Evolutionary conservation across 2,888 invertebrate species (phyloP).

Genomic region (Meloe dianella): DNA sequence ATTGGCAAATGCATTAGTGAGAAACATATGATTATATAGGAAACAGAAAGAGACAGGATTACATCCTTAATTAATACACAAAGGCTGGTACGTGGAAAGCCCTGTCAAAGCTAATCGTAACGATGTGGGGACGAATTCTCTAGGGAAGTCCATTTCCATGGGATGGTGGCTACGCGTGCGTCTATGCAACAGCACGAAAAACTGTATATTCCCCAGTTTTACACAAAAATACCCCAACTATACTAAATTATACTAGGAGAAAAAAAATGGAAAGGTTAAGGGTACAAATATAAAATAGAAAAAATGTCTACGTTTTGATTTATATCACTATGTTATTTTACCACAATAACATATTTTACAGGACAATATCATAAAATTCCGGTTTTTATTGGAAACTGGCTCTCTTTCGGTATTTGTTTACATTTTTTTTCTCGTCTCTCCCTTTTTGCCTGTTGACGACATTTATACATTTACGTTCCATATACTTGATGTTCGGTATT

Average conservation of each 20-base stretch:
- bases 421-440: constrained; percentile 36
- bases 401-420: not conserved
- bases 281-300: constrained; percentile 14
- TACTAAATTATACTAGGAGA: not conserved
- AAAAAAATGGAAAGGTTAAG: not conserved
- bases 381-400: constrained; percentile 33
- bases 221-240: not conserved
- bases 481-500: constrained; percentile 27
- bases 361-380: constrained; percentile 43
- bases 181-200: constrained; percentile 25
- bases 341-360: constrained; percentile 45
- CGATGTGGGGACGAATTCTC: constrained; percentile 15
- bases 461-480: constrained; percentile 40
- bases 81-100: not conserved
- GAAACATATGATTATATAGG: not conserved
- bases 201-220: not conserved
- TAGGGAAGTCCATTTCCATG: constrained; percentile 17
- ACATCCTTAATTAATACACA: constrained; percentile 11
- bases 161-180: constrained; percentile 6
- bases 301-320: constrained; percentile 41
- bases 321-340: constrained; percentile 43
- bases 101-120: constrained; percentile 13
- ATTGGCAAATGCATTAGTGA: not conserved
- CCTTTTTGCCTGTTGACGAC: constrained; percentile 37
- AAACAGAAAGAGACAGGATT: not conserved